These are phyloP conservation scores for Stramonita haemastoma DNA, from an alignment of 2,888 invertebrate species.

Conservation along the genomic window DNA sequence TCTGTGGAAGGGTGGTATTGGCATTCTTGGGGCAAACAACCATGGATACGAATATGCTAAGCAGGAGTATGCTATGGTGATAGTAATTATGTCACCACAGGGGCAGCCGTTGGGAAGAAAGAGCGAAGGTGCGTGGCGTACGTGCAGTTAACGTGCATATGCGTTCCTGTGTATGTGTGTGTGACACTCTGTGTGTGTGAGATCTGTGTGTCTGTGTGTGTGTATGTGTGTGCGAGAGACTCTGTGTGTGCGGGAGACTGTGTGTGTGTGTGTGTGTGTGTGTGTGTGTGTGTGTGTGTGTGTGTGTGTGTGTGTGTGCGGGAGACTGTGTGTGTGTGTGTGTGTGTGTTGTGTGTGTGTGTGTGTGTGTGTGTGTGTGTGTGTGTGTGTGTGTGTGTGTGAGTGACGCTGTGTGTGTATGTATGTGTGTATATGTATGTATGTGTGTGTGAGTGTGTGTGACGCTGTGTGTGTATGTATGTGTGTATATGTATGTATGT, in stretches of 20 bases:
- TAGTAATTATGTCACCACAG: too few species aligned
- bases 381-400: slow-evolving; percentile 12
- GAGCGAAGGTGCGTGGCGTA: too few species aligned
- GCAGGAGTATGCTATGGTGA: too few species aligned
- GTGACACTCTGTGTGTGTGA: not conserved
- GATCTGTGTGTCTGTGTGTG: not conserved
- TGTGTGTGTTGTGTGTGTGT: not conserved
- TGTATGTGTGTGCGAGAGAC: too few species aligned
- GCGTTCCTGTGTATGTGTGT: not conserved
- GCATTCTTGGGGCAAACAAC: too few species aligned
- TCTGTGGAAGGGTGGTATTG: too few species aligned
- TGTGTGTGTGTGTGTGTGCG: not conserved
- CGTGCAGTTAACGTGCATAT: too few species aligned
- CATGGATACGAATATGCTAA: too few species aligned
- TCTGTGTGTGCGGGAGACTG: not conserved
- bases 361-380: not conserved
- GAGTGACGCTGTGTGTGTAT: not conserved
- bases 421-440: not conserved
- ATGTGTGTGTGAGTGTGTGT: slow-evolving; percentile 22
- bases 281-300: not conserved
- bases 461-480: not conserved
- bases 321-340: not conserved
- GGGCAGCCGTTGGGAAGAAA: too few species aligned
- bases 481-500: not conserved
- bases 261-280: not conserved